Conservation (phyloP, 64 coral and sea anemone genomes). For the Montipora capricornis region DNA sequence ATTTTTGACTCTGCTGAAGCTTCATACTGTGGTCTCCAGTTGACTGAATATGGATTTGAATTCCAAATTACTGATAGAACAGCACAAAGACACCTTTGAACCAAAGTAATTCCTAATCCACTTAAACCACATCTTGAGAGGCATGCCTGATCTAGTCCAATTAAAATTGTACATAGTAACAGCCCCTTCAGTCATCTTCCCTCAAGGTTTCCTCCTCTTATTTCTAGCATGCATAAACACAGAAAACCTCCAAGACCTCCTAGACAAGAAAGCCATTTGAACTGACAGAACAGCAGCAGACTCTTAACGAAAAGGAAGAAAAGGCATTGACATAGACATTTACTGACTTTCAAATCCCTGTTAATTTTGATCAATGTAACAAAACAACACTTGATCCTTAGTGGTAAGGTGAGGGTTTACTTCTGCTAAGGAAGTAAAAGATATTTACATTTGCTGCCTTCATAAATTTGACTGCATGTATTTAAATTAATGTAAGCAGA, state of each 20-base stretch:
- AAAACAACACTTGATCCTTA: neutral
- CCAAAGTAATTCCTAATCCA: no score
- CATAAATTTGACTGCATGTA: neutral
- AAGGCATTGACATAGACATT: neutral
- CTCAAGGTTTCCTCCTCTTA: no score
- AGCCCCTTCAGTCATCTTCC: neutral
- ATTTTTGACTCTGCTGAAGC: neutral
- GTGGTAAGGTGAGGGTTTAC: no score
- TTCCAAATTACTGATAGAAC: neutral
- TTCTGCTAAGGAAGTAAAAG: no score
- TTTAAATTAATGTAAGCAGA: neutral
- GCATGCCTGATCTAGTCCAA: neutral
- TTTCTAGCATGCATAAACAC: no score
- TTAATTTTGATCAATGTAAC: neutral
- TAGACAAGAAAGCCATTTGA: no score
- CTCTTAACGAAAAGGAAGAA: no score
- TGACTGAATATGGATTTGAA: neutral
- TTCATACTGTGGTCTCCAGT: neutral
- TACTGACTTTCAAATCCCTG: neutral
- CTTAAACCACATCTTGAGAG: no score
- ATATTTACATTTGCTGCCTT: neutral
- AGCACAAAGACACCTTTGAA: no score
- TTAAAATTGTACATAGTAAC: neutral
- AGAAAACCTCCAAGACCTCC: no score
- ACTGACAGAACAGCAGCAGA: no score